Evolutionary conservation across 2,797 vertebrate species (phyloP), one percentile per base, ranked within the genome.

Genomic region (Bradypodion ventrale): DNA sequence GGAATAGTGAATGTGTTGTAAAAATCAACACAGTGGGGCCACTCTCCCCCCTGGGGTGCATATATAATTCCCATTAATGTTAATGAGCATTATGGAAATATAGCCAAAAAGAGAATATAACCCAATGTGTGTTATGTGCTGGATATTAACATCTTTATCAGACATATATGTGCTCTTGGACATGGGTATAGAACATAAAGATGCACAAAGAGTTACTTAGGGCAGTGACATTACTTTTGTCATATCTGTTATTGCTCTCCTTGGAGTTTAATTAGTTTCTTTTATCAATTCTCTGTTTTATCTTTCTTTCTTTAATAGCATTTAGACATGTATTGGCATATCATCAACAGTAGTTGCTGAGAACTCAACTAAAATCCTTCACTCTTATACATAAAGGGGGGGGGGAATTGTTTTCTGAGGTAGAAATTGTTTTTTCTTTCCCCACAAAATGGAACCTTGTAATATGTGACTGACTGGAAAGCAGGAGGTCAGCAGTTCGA

Each of bases 1-100:
- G 90, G 90, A 90, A 75, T 62, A 92, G 74, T 46, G 82, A 78
- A 85, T 78, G 79, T 83, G 78, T 86, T 83, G 84, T 89, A 90
- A 87, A 91, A 88, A 91, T 82, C 82, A 87, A 63, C 91, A 75
- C 79, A 88, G 81, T 0, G 19, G 82, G 75, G 75, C 15, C 78
- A 62, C 85, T 85, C 85, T 88, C 88, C 70, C 87, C 91, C 84
- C 52, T 84, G 90, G 89, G 80, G 85, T 86, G 32, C 80, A 89
- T 83, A 85, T 65, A 10, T 3, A 88, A 63, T 80, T 90, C 87
- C 92, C 83, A 75, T 87, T 75, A 90, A 91, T 87, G 83, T 85
- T 88, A 87, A 90, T 63, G 46, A 87, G 68, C 70, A 44, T 80
- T 69, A 56, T 1, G 87, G 87, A 87, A 70, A 65, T 82, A 75